A percentile compares a stretch with the other conserved stretches of the same genome.
Evolutionary conservation across 2,113 vertebrate genomes (phyloP).

Genomic region (Rhynchopsitta pachyrhyncha): DNA sequence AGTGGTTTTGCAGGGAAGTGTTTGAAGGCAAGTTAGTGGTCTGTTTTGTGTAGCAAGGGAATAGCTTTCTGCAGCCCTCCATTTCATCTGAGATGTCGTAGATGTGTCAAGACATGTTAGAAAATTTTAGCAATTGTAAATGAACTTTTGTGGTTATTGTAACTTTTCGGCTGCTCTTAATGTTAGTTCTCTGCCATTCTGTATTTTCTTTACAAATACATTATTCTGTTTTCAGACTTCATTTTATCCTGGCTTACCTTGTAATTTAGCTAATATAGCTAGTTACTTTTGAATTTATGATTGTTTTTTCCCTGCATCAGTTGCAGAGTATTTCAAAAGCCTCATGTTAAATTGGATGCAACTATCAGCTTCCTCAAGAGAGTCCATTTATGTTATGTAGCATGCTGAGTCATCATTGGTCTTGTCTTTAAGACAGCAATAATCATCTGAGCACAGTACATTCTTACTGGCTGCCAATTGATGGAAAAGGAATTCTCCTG

Average conservation of each 20-base stretch:
- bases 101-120: background rate
- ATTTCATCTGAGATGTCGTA: background rate
- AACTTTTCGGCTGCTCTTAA: background rate
- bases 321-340: background rate
- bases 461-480: background rate
- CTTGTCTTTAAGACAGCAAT: background rate
- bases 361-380: background rate
- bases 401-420: background rate
- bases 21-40: background rate
- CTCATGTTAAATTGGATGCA: background rate
- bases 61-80: background rate
- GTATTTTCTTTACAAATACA: background rate
- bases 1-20: background rate
- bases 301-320: background rate
- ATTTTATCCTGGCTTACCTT: background rate
- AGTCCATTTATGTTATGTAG: background rate
- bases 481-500: background rate
- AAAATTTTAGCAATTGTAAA: background rate
- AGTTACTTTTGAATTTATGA: background rate
- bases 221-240: background rate
- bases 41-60: background rate
- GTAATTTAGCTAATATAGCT: background rate
- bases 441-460: background rate
- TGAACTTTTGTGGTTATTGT: background rate
- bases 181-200: background rate